Conservation (phyloP, 2,888 invertebrate species). For the Cryptocephalus primarius region DNA sequence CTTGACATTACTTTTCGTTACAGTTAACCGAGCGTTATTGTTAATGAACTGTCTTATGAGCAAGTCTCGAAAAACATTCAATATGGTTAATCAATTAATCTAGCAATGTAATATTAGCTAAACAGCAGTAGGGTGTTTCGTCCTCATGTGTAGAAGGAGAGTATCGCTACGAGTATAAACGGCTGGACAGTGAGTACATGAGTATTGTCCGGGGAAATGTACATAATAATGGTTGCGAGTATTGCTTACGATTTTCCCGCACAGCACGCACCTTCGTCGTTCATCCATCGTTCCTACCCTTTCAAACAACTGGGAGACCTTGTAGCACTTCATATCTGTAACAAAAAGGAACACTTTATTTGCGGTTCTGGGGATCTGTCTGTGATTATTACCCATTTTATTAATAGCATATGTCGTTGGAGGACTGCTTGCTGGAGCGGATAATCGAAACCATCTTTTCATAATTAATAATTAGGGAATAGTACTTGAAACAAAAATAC, state of each 20-base stretch:
- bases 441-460: too few species aligned
- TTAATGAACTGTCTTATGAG: too few species aligned
- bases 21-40: too few species aligned
- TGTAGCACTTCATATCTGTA: constrained; percentile 45
- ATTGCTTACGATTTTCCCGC: constrained; percentile 51
- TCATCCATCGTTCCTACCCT: constrained; percentile 47
- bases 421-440: too few species aligned
- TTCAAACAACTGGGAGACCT: constrained; percentile 48
- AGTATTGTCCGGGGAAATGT: constrained; percentile 48
- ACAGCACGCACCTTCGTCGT: constrained; percentile 45
- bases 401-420: too few species aligned
- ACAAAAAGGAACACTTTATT: constrained; percentile 21
- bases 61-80: too few species aligned
- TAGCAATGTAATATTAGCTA: constrained; percentile 24
- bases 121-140: constrained; percentile 42
- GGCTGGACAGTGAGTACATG: constrained; percentile 46
- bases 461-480: too few species aligned
- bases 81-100: constrained; percentile 2
- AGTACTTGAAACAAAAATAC: too few species aligned
- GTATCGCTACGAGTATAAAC: constrained; percentile 50
- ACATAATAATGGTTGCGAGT: constrained; percentile 51
- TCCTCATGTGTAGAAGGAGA: constrained; percentile 45
- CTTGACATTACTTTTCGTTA: too few species aligned
- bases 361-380: neutral
- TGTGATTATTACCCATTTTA: constrained; percentile 3